Base-by-base conservation (phyloP, 2,797 vertebrate species). In the Sphaeramia orbicularis region DNA sequence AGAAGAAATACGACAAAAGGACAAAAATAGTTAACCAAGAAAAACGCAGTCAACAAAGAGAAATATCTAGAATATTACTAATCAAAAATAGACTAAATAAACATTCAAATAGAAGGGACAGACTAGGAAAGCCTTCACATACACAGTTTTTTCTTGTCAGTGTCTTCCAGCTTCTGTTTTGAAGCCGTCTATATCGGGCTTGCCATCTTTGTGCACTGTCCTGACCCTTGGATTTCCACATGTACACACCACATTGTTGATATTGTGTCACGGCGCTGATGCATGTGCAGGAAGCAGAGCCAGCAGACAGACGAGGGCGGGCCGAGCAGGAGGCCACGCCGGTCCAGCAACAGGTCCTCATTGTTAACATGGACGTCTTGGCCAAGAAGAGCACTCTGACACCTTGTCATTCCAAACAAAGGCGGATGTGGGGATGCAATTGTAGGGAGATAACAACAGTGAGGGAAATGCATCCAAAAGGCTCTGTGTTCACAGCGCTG, bases 231-330 rank as follows among this genome's bases (percentile, higher is more conserved):
- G 30, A 44, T 74, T 67, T 40, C 61, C 14, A 62, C 40, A 43
- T 55, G 73, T 60, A 49, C 51, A 62, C 45, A 56, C 8, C 37
- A 30, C 38, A 32, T 38, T 43, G 11, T 50, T 62, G 51, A 55
- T 38, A 35, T 1, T n/a, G 44, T 42, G 52, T 64, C 32, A 50
- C 38, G 44, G 38, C 13, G 10, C 14, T 42, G 36, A 53, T 48
- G 62, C 48, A 9, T 8, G 15, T 15, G 61, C 35, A 65, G 15
- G 11, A 36, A n/a, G 32, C 35, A 53, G 48, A 48, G 15, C 9
- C 48, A 45, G 50, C 16, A 53, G 40, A 42, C 24, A 3, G 54
- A 15, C 1, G 9, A 27, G 42, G 2, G 15, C 9, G 11, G 15
- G 21, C 63, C 16, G 45, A 67, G 54, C 27, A 50, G n/a, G 27